Conservation (phyloP, 2,797 vertebrate species). For the Gobio occitaniae region DNA sequence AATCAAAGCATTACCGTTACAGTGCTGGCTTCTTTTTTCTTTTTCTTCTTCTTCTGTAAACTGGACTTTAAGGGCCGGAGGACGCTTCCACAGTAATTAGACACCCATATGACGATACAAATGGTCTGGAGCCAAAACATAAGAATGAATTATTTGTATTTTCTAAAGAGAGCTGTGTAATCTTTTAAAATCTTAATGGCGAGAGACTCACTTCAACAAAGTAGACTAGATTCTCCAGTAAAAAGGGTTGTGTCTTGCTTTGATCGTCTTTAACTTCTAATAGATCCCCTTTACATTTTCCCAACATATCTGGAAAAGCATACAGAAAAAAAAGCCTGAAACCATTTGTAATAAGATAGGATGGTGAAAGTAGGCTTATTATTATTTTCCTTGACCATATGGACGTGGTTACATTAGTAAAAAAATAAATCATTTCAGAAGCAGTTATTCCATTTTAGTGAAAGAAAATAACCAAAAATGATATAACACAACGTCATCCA, state of each 20-base stretch:
- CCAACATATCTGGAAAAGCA: slow-evolving; percentile 84
- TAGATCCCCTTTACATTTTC: slow-evolving; percentile 91
- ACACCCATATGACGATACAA: slow-evolving; percentile 89
- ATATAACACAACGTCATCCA: not conserved
- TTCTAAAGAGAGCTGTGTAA: not conserved
- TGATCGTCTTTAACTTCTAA: slow-evolving; percentile 86
- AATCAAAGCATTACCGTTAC: slow-evolving; percentile 77
- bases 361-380: not conserved
- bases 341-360: not conserved
- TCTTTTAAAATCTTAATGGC: not conserved
- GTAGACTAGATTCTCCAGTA: slow-evolving; percentile 94
- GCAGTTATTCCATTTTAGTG: not conserved
- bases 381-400: not conserved
- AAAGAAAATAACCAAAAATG: not conserved
- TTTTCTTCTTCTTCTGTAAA: slow-evolving; percentile 98
- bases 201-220: slow-evolving; percentile 89
- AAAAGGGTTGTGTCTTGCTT: slow-evolving; percentile 84
- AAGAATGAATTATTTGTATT: not conserved
- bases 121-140: slow-evolving; percentile 76
- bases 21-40: slow-evolving; percentile 91
- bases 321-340: not conserved
- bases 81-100: slow-evolving; percentile 87
- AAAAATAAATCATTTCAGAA: not conserved
- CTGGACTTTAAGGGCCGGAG: slow-evolving; percentile 92
- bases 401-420: not conserved